Percentiles rank a stretch among this genome's conserved stretches.
phyloP scores from a whole-genome alignment of 2,113 vertebrate species.

The Clarias batrachus region DNA sequence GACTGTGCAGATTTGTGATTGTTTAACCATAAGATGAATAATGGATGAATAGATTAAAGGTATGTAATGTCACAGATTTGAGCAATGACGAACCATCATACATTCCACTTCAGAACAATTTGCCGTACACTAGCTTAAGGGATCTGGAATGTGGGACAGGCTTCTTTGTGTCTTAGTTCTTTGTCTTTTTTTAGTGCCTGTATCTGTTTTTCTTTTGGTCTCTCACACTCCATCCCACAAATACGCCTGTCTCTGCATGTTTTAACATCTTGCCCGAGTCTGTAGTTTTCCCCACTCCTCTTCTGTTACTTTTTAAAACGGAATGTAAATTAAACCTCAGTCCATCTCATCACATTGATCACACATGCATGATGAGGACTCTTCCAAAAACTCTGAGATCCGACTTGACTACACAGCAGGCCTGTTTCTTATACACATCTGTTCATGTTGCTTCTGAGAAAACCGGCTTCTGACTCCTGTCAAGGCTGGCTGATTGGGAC shows the following conservation, averaged over 20 bases:
- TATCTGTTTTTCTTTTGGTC: constrained; percentile 2
- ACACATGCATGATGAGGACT: background rate
- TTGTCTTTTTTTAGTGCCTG: background rate
- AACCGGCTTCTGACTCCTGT: constrained; percentile 32
- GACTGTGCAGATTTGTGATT: background rate
- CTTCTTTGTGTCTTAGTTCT: background rate
- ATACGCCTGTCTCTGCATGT: background rate
- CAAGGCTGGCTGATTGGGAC: constrained; percentile 33
- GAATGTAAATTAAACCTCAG: constrained; percentile 1
- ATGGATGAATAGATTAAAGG: no score
- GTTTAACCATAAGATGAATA: background rate
- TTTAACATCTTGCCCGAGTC: background rate
- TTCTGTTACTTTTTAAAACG: constrained; percentile 10
- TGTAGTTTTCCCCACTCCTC: background rate
- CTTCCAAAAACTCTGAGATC: background rate
- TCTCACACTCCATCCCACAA: background rate
- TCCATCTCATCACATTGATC: background rate
- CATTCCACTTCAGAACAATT: background rate
- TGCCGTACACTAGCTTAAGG: no score
- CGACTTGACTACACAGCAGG: background rate
- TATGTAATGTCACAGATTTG: no score
- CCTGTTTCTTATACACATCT: constrained; percentile 6
- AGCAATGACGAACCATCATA: no score
- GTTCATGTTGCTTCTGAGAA: constrained; percentile 34
- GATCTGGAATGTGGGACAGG: no score